These are phyloP conservation scores for Rosalia funebris DNA, from an alignment of 2,888 invertebrate species.

Conservation along the genomic window DNA sequence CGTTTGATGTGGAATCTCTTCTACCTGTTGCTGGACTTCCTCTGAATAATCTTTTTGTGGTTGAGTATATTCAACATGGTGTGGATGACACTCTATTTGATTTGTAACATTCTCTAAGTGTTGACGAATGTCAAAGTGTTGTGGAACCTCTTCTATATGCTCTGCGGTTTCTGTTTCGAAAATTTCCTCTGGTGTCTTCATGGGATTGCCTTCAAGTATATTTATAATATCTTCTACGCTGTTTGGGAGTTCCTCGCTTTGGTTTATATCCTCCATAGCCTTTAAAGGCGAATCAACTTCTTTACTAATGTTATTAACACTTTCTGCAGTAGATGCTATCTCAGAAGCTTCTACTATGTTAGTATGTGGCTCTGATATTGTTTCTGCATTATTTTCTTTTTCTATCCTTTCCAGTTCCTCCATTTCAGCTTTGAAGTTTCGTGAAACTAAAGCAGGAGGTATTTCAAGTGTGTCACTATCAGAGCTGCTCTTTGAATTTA, in stretches of 20 bases:
- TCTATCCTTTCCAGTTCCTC: conserved; percentile 15
- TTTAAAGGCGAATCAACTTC: neutral
- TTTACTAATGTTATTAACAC: neutral
- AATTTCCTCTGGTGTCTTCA: neutral
- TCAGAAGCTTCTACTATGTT: no score
- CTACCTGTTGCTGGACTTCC: neutral
- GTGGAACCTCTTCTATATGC: neutral
- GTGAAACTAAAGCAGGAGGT: conserved; percentile 1
- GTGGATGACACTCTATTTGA: neutral
- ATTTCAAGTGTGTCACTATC: conserved; percentile 27
- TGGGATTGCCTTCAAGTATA: neutral
- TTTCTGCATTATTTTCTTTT: conserved; percentile 20
- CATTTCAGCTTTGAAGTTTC: conserved; percentile 17
- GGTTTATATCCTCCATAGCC: neutral
- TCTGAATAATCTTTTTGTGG: neutral
- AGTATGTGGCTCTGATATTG: conserved; percentile 1
- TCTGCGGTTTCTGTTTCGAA: neutral
- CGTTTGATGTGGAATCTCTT: neutral
- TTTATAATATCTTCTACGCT: conserved; percentile 6
- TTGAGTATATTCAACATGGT: neutral
- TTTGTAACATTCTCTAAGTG: neutral
- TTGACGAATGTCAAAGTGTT: neutral
- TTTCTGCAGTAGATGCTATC: no score
- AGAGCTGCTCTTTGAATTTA: conserved; percentile 58
- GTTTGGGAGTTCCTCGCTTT: conserved; percentile 2